Evolutionary conservation across 2,797 vertebrate genomes (phyloP).

Genomic region (Mus spretus): DNA sequence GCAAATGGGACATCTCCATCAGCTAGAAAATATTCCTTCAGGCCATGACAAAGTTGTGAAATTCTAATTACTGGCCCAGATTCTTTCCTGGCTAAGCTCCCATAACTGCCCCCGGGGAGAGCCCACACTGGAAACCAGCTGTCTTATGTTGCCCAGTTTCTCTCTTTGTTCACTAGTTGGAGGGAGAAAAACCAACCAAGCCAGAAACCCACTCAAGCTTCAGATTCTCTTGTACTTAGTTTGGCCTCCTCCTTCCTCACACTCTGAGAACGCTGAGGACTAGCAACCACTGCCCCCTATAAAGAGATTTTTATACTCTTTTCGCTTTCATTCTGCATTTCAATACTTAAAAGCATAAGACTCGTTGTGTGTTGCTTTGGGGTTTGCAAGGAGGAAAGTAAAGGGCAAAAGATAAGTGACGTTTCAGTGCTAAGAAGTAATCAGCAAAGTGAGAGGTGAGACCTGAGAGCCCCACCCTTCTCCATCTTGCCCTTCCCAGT

Average conservation of each 20-base stretch:
- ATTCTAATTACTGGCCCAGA: neutral
- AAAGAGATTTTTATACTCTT: neutral
- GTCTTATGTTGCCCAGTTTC: neutral
- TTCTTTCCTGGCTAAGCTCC: neutral
- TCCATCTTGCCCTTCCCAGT: neutral
- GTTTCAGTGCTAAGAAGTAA: neutral
- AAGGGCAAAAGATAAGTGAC: neutral
- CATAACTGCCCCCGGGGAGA: neutral
- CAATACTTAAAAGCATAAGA: neutral
- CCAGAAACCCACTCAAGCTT: neutral
- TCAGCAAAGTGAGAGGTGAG: neutral
- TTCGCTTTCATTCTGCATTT: neutral
- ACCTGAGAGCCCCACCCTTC: neutral
- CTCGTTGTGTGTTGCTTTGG: neutral
- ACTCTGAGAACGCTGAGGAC: neutral
- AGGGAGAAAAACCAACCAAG: neutral
- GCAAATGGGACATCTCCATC: neutral
- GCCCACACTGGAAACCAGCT: neutral
- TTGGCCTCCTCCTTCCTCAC: neutral
- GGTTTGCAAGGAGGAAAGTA: slow-evolving; percentile 18
- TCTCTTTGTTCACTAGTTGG: too few relatives aligned
- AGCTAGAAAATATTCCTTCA: neutral
- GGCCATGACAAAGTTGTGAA: slow-evolving; percentile 3
- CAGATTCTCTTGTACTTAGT: too few relatives aligned
- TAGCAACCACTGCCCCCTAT: neutral